Percentiles rank a stretch among this genome's conserved stretches.
Evolutionary conservation across 2,113 vertebrate species (phyloP).

Genomic region (Corythoichthys haematopterus): DNA sequence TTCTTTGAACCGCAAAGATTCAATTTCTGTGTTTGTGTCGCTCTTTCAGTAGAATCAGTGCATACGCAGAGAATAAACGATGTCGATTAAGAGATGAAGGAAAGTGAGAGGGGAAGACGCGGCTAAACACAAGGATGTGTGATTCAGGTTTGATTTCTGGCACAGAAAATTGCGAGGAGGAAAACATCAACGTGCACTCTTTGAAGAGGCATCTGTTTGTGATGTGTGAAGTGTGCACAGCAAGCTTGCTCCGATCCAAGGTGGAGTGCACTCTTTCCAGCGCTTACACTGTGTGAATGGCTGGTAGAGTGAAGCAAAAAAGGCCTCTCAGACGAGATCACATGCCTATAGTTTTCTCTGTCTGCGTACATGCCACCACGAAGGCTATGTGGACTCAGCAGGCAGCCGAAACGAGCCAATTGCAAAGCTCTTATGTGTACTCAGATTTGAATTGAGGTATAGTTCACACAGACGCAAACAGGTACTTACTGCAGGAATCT

Average conservation of each 20-base stretch:
- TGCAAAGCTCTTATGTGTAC: neutral
- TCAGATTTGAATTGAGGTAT: neutral
- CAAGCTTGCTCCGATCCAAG: neutral
- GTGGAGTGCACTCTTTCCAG: constrained; percentile 2
- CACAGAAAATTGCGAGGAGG: constrained; percentile 3
- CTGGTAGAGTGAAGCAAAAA: constrained; percentile 4
- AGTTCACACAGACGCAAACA: neutral
- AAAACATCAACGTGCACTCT: neutral
- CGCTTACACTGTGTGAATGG: neutral
- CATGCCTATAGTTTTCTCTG: neutral
- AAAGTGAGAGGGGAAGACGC: constrained; percentile 18
- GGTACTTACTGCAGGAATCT: no score
- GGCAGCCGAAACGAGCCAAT: neutral
- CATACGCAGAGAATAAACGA: constrained; percentile 1
- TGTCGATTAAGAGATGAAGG: constrained; percentile 32
- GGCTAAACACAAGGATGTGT: constrained; percentile 21
- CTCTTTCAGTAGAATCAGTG: neutral
- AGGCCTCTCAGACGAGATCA: neutral
- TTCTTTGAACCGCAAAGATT: neutral
- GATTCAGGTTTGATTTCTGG: constrained; percentile 10
- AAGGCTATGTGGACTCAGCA: neutral
- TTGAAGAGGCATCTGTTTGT: constrained; percentile 2
- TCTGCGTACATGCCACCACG: neutral
- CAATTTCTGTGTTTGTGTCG: neutral
- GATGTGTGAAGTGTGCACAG: constrained; percentile 1